These are phyloP conservation scores for Pycnonotus jocosus DNA, from an alignment of 2,113 vertebrate species.

Conservation along the genomic window DNA sequence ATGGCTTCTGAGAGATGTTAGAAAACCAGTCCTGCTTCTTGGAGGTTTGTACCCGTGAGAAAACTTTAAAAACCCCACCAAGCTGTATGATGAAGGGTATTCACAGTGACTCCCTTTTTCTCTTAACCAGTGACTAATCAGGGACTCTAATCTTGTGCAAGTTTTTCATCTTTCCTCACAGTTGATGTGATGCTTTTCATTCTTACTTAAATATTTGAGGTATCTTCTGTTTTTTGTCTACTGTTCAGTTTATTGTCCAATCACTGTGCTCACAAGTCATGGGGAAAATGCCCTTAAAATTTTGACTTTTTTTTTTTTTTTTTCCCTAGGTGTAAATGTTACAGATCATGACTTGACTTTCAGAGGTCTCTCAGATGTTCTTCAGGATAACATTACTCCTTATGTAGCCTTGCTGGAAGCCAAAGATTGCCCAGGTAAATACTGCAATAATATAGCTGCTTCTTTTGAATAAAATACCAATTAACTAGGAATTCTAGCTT, in stretches of 20 bases:
- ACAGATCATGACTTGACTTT: constrained; percentile 93
- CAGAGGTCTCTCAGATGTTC: constrained; percentile 80
- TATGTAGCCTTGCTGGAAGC: constrained; percentile 84
- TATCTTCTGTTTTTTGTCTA: not conserved
- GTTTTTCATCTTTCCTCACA: not conserved
- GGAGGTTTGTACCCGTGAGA: not conserved
- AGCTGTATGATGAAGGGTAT: not conserved
- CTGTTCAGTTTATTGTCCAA: not conserved
- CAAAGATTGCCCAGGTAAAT: constrained; percentile 86
- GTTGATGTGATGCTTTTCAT: not conserved
- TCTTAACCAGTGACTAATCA: not conserved
- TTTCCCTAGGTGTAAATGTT: constrained; percentile 86
- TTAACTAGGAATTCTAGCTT: not conserved
- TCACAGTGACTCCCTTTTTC: not conserved
- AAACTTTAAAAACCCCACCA: not conserved
- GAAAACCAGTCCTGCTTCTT: not conserved
- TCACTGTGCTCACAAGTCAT: not conserved
- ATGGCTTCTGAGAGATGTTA: not conserved
- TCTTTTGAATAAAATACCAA: not conserved
- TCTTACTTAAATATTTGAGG: not conserved
- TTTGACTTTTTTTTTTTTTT: not conserved
- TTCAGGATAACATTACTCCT: constrained; percentile 82
- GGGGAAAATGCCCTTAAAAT: not conserved
- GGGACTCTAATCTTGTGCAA: not conserved
- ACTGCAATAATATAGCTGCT: not conserved